These are phyloP conservation scores for Acanthiza pusilla DNA, from an alignment of 2,797 vertebrate genomes.

Conservation along the genomic window DNA sequence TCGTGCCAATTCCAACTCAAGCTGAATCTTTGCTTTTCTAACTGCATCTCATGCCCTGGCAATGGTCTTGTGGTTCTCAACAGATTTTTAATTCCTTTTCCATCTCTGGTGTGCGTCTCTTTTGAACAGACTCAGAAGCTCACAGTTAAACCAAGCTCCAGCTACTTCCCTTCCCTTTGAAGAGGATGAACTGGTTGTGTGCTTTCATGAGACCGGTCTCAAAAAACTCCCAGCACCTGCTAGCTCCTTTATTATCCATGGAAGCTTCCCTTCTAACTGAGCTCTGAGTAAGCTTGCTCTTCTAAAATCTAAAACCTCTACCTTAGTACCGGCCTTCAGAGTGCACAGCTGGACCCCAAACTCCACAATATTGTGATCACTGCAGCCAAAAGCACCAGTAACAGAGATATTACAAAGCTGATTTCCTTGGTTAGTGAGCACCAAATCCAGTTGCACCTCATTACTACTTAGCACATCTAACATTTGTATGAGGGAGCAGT, in stretches of 20 bases:
- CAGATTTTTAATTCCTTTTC: background rate
- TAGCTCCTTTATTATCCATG: fast-evolving
- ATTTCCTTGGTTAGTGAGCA: background rate
- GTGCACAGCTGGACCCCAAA: background rate
- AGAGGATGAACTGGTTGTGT: background rate
- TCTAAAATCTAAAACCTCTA: background rate
- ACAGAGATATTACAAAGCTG: background rate
- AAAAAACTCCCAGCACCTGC: background rate
- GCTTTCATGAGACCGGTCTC: background rate
- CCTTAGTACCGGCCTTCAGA: background rate
- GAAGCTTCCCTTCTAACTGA: background rate
- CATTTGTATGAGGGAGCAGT: background rate
- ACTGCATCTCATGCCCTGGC: background rate
- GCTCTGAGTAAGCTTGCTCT: background rate
- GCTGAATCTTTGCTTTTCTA: background rate
- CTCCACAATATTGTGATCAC: background rate
- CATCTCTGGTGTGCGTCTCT: background rate
- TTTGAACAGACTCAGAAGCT: background rate
- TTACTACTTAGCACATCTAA: background rate
- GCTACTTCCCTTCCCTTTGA: background rate
- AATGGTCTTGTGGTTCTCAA: background rate
- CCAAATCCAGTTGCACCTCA: background rate
- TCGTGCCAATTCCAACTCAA: background rate
- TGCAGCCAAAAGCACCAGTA: background rate
- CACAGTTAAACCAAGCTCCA: background rate